These are phyloP conservation scores for Polypterus senegalus DNA, from an alignment of 2,113 vertebrate species.

Conservation along the genomic window DNA sequence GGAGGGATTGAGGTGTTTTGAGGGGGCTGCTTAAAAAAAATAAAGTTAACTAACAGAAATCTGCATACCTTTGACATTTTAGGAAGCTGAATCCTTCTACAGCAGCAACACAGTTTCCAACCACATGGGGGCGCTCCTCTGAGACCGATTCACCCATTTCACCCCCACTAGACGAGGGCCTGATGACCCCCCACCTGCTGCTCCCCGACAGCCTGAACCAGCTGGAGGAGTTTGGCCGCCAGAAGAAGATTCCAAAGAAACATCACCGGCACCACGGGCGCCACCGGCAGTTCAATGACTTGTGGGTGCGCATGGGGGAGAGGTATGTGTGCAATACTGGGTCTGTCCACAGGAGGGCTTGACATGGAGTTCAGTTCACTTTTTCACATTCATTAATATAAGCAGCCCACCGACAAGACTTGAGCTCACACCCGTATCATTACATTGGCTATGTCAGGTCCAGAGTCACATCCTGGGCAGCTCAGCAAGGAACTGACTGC, in stretches of 20 bases:
- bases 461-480: background rate
- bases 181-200: constrained; percentile 73
- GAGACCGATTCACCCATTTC: background rate
- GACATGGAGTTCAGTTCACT: background rate
- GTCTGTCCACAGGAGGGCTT: background rate
- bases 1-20: no score
- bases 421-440: background rate
- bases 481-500: background rate
- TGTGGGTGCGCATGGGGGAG: constrained; percentile 92
- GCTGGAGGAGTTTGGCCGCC: constrained; percentile 87
- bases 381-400: background rate
- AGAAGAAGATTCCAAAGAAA: constrained; percentile 78
- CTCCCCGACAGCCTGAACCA: constrained; percentile 90
- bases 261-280: constrained; percentile 61
- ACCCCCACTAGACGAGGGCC: constrained; percentile 46
- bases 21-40: no score
- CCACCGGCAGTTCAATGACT: constrained; percentile 85
- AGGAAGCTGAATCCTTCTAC: no score
- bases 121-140: background rate
- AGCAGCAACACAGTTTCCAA: constrained; percentile 8
- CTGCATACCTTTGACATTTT: no score
- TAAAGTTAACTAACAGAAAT: no score
- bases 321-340: constrained; percentile 52
- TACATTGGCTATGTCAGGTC: background rate
- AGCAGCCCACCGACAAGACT: background rate